Conservation (phyloP, 2,888 invertebrate genomes). For the Myathropa florea region DNA sequence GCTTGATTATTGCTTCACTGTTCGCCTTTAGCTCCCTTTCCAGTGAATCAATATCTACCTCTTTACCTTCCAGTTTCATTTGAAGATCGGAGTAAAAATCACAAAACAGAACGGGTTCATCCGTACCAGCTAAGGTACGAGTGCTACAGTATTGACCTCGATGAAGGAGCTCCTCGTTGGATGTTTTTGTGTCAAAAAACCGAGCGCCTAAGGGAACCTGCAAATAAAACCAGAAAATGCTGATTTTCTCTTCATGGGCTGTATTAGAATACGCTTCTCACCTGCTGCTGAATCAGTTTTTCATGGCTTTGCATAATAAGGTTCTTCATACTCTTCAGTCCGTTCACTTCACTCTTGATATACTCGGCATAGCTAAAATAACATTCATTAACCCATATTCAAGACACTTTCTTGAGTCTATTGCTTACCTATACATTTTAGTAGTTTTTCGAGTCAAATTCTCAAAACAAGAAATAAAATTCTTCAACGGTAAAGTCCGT, state of each 20-base stretch:
- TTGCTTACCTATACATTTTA: conserved; percentile 75
- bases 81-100: conserved; percentile 80
- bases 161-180: conserved; percentile 76
- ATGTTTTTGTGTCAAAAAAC: conserved; percentile 75
- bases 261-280: conserved; percentile 11
- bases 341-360: conserved; percentile 78
- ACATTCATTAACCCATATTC: neutral
- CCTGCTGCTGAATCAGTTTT: conserved; percentile 78
- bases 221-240: neutral
- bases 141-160: conserved; percentile 80
- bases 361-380: conserved; percentile 78
- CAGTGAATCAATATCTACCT: conserved; percentile 78
- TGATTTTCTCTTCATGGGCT: neutral
- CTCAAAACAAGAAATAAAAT: conserved; percentile 78
- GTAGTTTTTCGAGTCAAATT: conserved; percentile 77
- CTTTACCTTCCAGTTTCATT: conserved; percentile 79
- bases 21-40: conserved; percentile 78
- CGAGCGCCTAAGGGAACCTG: conserved; percentile 78
- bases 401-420: neutral
- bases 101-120: conserved; percentile 79
- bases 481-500: conserved; percentile 76
- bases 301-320: conserved; percentile 77
- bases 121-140: conserved; percentile 76
- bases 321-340: conserved; percentile 77
- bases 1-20: conserved; percentile 76